These are phyloP conservation scores for Pomacea maculata DNA, from an alignment of 1,140 invertebrate genomes.

Conservation along the genomic window DNA sequence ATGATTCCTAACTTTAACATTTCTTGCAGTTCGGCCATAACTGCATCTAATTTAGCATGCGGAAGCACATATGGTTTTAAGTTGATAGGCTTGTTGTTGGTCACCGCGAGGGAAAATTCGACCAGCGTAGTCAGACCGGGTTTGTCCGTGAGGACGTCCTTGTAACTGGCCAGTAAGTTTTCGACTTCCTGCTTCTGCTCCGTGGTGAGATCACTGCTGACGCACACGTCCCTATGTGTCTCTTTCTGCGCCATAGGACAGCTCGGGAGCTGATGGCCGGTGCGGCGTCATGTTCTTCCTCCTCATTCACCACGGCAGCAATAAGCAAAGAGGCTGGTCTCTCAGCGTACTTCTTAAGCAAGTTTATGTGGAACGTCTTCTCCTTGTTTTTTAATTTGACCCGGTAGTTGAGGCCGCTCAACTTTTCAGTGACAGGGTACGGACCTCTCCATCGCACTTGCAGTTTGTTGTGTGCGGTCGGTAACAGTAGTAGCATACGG, in stretches of 20 bases:
- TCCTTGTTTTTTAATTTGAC: neutral
- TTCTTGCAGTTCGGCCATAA: constrained; percentile 59
- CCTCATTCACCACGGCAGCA: neutral
- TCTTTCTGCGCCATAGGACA: neutral
- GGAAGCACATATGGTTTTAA: constrained; percentile 52
- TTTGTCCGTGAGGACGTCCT: constrained; percentile 20
- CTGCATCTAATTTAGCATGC: constrained; percentile 54
- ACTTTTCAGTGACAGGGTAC: constrained; percentile 6
- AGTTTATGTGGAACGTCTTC: neutral
- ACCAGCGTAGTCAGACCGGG: constrained; percentile 31
- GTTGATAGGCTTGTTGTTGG: constrained; percentile 25
- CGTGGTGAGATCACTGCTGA: neutral
- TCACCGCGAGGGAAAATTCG: constrained; percentile 28
- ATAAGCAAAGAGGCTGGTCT: neutral
- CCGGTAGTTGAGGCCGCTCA: neutral
- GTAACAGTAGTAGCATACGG: constrained; percentile 26
- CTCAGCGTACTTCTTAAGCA: constrained; percentile 5
- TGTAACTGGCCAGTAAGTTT: neutral
- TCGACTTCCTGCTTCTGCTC: neutral
- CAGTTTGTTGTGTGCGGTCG: constrained; percentile 31
- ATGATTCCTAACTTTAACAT: constrained; percentile 60
- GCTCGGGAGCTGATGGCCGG: neutral
- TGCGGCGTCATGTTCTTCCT: neutral
- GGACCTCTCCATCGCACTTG: constrained; percentile 29
- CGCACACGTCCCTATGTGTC: neutral